Evolutionary conservation across 2,797 vertebrate species (phyloP).

Genomic region (Gobio occitaniae): DNA sequence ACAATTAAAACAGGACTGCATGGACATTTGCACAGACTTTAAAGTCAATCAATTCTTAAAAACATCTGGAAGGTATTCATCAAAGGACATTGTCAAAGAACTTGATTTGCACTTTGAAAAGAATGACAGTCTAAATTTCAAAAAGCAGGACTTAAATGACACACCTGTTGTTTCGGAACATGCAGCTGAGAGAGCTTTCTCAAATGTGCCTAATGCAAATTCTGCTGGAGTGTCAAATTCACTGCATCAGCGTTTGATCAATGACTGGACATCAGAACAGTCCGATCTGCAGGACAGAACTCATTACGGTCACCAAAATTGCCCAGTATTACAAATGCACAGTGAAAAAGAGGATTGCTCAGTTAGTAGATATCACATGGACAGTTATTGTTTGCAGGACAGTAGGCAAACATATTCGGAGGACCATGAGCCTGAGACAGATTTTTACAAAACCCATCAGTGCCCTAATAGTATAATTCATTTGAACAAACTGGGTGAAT

Average conservation of each 20-base stretch:
- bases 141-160: not conserved
- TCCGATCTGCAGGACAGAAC: not conserved
- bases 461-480: slow-evolving; percentile 1
- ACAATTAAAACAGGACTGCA: slow-evolving; percentile 15
- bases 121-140: not conserved
- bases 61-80: not conserved
- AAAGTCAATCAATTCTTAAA: not conserved
- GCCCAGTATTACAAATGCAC: slow-evolving; percentile 23
- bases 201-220: not conserved
- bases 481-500: not conserved
- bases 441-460: not conserved
- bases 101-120: not conserved
- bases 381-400: not conserved
- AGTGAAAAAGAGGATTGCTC: not conserved
- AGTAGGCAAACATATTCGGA: not conserved
- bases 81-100: slow-evolving; percentile 16
- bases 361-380: slow-evolving; percentile 6
- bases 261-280: not conserved
- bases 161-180: not conserved
- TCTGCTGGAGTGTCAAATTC: slow-evolving; percentile 17
- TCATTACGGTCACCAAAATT: slow-evolving; percentile 7
- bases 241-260: not conserved
- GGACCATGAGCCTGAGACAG: not conserved
- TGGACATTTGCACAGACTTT: not conserved
- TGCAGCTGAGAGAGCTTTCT: slow-evolving; percentile 15